Conservation (phyloP, 2,797 vertebrate species). For the Rhinella marina region DNA sequence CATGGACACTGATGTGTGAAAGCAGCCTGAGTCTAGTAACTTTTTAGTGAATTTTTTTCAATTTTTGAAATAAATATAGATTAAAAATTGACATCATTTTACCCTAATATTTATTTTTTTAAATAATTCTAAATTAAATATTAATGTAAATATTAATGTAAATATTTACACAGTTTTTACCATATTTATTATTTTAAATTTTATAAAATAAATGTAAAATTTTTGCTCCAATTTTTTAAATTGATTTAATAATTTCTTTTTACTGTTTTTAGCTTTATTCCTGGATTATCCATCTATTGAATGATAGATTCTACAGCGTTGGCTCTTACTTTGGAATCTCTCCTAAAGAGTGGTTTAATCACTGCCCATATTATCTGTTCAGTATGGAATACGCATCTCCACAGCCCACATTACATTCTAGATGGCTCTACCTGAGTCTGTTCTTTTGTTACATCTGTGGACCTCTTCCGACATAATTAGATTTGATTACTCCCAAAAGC, state of each 20-base stretch:
- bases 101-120: neutral
- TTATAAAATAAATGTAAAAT: no score
- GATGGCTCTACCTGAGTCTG: conserved; percentile 30
- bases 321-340: neutral
- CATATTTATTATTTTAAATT: no score
- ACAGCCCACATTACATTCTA: neutral
- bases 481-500: conserved; percentile 49
- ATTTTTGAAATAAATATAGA: no score
- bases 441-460: conserved; percentile 46
- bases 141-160: neutral
- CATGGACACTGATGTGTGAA: no score
- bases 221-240: no score
- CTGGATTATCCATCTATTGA: conserved; percentile 17
- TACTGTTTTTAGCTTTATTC: neutral
- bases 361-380: conserved; percentile 23
- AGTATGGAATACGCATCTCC: conserved; percentile 30
- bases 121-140: neutral
- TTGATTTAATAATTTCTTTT: neutral
- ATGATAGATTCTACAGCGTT: neutral
- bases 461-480: conserved; percentile 44
- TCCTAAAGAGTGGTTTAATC: conserved; percentile 25
- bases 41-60: no score
- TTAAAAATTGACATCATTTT: neutral
- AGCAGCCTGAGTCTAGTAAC: no score
- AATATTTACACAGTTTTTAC: neutral